Base-by-base conservation (phyloP, 2,113 vertebrate species). In the Anarrhichthys ocellatus region DNA sequence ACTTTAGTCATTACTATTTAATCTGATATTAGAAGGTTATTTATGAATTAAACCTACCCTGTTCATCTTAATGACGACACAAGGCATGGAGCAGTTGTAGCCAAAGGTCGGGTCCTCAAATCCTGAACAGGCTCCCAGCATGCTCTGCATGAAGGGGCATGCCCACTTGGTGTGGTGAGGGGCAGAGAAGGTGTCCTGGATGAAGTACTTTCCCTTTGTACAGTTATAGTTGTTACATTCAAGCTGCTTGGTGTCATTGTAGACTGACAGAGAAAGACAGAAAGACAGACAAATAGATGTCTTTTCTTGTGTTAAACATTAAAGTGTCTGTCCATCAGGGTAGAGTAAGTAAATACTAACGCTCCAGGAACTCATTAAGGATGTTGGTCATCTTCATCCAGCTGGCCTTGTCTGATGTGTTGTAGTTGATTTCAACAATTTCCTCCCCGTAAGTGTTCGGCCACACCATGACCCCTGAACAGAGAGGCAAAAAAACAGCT, bases 1-100 rank as follows among this genome's bases (percentile, higher is more conserved):
- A 9, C 2, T 24, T 64, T 36, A 34, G 5, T 48, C 32, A 6
- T 40, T 27, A 32, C 64, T 18, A 44, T 66, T 24, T 42, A 29
- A 76, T 42, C 11, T 22, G 10, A 62, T 54, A 9, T 34, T 9
- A 52, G 29, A 58, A 17, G n/a, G 54, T 38, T 11, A 15, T 71
- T 42, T 6, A n/a, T 32, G 7, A 6, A n/a, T 40, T 38, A 32
- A 74, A 32, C 63, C 50, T 91, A 98, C 97, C 92, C 97, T 95
- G 91, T 98, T 98, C 96, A 98, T 97, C 91, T 97, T 98, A 78
- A 99, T 95, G 54, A 98, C 91, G 54, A 98, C 95, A 59, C 97
- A 99, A 0, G 97, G 97, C 52, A 93, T 95, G 81, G 93, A 94
- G n/a, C 96, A 92, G 36, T 93, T 93, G 73, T 95, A 98, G 63